Evolutionary conservation across 2,888 invertebrate species (phyloP).

Genomic region (Cosmorhoe ocellata): DNA sequence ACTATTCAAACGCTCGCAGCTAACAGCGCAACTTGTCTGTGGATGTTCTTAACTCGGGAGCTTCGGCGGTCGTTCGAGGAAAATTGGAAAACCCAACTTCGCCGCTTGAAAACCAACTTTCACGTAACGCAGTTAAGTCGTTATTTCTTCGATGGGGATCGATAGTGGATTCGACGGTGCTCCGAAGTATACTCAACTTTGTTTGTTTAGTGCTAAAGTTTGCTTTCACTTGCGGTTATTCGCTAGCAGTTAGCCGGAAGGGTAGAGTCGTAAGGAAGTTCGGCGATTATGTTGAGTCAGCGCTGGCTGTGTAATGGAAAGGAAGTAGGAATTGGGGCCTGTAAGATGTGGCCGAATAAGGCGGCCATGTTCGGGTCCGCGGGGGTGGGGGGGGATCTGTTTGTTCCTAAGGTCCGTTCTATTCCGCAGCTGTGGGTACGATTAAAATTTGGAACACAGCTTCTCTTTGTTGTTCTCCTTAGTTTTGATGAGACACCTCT

Average conservation of each 20-base stretch:
- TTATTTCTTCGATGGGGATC: constrained; percentile 43
- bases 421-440: constrained; percentile 66
- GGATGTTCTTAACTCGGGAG: constrained; percentile 78
- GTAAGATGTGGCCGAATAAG: constrained; percentile 81
- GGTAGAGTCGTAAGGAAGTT: constrained; percentile 82
- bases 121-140: constrained; percentile 36
- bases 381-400: constrained; percentile 58
- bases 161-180: constrained; percentile 42
- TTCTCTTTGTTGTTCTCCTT: constrained; percentile 73
- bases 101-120: constrained; percentile 48
- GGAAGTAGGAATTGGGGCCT: constrained; percentile 81
- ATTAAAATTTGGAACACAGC: constrained; percentile 70
- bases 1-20: constrained; percentile 74
- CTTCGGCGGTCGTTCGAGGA: constrained; percentile 75
- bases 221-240: constrained; percentile 45
- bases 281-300: constrained; percentile 82
- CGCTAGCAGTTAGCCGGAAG: constrained; percentile 71
- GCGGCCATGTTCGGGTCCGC: constrained; percentile 61
- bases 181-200: constrained; percentile 45
- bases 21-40: constrained; percentile 77
- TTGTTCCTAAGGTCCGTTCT: constrained; percentile 77
- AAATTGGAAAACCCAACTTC: constrained; percentile 69
- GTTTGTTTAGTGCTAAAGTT: constrained; percentile 50
- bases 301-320: constrained; percentile 78
- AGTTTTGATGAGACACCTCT: constrained; percentile 71